Base-by-base conservation (phyloP, 1,140 invertebrate species). In the Telenomus remus region DNA sequence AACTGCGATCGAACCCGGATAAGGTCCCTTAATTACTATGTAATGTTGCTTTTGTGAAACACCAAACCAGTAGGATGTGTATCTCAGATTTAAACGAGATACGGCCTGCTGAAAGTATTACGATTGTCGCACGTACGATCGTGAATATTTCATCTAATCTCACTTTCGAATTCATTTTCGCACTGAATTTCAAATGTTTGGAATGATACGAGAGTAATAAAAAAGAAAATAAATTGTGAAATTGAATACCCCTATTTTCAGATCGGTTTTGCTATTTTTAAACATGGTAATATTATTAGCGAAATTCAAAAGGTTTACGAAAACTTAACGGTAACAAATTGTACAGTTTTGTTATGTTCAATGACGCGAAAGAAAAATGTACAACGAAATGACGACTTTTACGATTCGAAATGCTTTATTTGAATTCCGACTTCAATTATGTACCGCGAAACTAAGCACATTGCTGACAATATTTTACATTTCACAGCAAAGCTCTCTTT, bases 1-100 rank as follows among this genome's bases (percentile, higher is more conserved):
- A 47, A 69, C 15, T 54, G 54, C 34, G 65, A 60, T 69, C 46
- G 37, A 59, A 37, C 37, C 47, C 54, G 27, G 54, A 57, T 53
- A 33, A 59, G 55, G 33, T 59, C 19, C 1, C 19, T 47, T 60
- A 69, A 59, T 69, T 47, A 48, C 15, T 6, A 10, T 47, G 48
- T 53, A 44, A 49, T 48, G 51, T 42, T 56, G 42, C 37, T 46
- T 15, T 46, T 15, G n/a, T 39, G 37, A 39, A 11, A 13, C 43
- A 44, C n/a, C 11, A 44, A 44, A 44, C 11, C 12, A 14, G 6
- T 19, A 9, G 16, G 16, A 11, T n/a, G 16, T 19, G 15, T 27
- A 9, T 11, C 37, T 39, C 9, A 39, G 37, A 11, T 39, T 2
- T 27, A 27, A 1, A 27, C 19, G 19, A 27, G 19, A 27, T 27